Conservation (phyloP, 1,140 invertebrate species). For the Listronotus bonariensis region DNA sequence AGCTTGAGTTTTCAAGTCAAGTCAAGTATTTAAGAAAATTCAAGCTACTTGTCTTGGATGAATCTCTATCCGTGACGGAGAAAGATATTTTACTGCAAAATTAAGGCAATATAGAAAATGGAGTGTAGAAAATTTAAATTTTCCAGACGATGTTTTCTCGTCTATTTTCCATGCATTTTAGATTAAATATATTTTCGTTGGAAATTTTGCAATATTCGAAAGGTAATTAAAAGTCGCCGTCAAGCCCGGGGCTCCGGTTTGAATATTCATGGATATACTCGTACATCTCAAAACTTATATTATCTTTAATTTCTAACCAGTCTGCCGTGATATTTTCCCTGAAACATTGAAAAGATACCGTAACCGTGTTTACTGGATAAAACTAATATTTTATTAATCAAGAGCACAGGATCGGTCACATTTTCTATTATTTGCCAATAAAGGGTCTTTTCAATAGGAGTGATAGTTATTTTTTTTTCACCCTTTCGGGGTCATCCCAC, state of each 20-base stretch:
- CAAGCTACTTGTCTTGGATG: too few species aligned
- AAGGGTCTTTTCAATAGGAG: too few species aligned
- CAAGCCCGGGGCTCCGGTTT: slow-evolving; percentile 27
- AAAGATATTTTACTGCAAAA: too few species aligned
- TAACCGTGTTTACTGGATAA: slow-evolving; percentile 28
- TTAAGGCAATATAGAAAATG: too few species aligned
- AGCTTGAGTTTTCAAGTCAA: too few species aligned
- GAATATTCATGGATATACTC: slow-evolving; percentile 32
- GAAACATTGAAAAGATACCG: slow-evolving; percentile 10
- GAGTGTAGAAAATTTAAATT: too few species aligned
- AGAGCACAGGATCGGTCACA: too few species aligned
- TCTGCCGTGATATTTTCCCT: slow-evolving; percentile 36
- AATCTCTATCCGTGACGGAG: too few species aligned
- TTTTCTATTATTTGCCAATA: too few species aligned
- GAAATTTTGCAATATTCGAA: slow-evolving; percentile 36
- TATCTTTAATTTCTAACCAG: slow-evolving; percentile 37
- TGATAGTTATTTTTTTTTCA: too few species aligned
- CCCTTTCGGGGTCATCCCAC: too few species aligned
- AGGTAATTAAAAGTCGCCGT: slow-evolving; percentile 37
- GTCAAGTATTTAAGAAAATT: too few species aligned
- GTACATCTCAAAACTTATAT: slow-evolving; percentile 35
- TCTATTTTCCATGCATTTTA: slow-evolving; percentile 22
- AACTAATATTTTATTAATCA: neutral
- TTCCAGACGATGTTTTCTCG: neutral
- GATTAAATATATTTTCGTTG: slow-evolving; percentile 34